phyloP scores from a whole-genome alignment of 2,797 vertebrate species.

The Nothura maculosa region DNA sequence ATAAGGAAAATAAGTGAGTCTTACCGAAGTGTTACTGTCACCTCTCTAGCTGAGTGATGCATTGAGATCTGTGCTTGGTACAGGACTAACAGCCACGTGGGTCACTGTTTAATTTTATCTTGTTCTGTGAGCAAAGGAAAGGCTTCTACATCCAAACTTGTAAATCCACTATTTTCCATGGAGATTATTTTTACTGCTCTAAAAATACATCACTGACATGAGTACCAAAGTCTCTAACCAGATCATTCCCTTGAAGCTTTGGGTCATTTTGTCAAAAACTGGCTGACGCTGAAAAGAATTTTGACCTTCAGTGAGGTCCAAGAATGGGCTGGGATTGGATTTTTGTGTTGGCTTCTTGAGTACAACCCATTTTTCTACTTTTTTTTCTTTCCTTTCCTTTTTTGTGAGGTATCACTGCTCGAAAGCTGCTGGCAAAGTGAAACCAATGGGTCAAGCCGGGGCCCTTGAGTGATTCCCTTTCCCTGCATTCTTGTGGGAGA shows the following conservation, averaged over 20 bases:
- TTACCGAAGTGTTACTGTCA: not conserved
- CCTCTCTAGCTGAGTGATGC: not conserved
- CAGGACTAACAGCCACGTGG: not conserved
- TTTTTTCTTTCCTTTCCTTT: not conserved
- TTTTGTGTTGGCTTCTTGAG: conserved; percentile 32
- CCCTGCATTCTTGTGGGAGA: not conserved
- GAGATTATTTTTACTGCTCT: conserved; percentile 58
- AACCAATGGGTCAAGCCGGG: not conserved
- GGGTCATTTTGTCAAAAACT: conserved; percentile 62
- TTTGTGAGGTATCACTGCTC: conserved; percentile 25
- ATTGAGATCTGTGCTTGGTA: not conserved
- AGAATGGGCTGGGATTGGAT: conserved; percentile 39
- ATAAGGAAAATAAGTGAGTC: not conserved
- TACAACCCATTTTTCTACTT: conserved; percentile 20
- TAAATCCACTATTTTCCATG: conserved; percentile 57
- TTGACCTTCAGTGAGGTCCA: conserved; percentile 58
- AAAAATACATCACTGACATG: conserved; percentile 57
- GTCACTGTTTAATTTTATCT: conserved; percentile 38
- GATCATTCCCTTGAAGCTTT: conserved; percentile 41
- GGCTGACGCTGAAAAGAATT: conserved; percentile 54
- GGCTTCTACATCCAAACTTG: conserved; percentile 38
- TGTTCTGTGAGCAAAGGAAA: conserved; percentile 43
- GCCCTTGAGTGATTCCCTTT: not conserved
- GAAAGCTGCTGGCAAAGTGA: not conserved
- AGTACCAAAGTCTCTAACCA: conserved; percentile 36